Base-by-base conservation (phyloP, 2,888 invertebrate genomes). In the Rotaria magnacalcarata region DNA sequence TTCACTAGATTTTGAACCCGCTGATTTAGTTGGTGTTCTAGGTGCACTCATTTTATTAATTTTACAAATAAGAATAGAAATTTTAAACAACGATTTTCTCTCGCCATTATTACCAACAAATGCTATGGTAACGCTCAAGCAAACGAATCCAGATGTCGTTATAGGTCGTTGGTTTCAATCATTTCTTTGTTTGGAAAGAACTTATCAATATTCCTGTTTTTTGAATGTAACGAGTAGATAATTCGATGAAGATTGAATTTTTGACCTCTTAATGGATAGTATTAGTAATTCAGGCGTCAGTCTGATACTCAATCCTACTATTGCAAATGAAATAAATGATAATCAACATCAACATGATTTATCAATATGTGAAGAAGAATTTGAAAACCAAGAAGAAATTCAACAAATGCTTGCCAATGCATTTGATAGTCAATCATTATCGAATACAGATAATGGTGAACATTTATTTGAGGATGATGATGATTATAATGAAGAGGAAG, bases 371-470 rank as follows among this genome's bases (percentile, higher is more conserved):
- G 47, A 80, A 43, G 80, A 80, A 80, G 80, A 80, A 47, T 80
- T 80, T 80, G 80, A 80, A 47, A 80, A 80, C 47, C 80, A 47
- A 47, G 80, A 80, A 80, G 80, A 80, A n/a, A 80, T 80, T 80
- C 47, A 80, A 80, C 43, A 80, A 80, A 80, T 80, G 43, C 24
- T 80, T 8, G 43, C 21, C 16, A 80, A 80, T 80, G 80, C 80
- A 80, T 80, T 80, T 47, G 80, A 80, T 67, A 67, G 67, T 67
- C 67, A 67, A 34, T 67, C 67, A 34, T 67, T 67, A 67, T 34
- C 67, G 19, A 67, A 67, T 67, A 67, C 67, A 34, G 67, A 67
- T 10, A 47, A 80, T 47, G 80, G 47, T 80, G 80, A 80, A 14
- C 80, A 80, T 47, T 11, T 3, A 24, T 80, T 80, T 47, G 47